Evolutionary conservation across 2,888 invertebrate species (phyloP), one percentile per base, ranked within the genome.

Genomic region (Troides aeacus): DNA sequence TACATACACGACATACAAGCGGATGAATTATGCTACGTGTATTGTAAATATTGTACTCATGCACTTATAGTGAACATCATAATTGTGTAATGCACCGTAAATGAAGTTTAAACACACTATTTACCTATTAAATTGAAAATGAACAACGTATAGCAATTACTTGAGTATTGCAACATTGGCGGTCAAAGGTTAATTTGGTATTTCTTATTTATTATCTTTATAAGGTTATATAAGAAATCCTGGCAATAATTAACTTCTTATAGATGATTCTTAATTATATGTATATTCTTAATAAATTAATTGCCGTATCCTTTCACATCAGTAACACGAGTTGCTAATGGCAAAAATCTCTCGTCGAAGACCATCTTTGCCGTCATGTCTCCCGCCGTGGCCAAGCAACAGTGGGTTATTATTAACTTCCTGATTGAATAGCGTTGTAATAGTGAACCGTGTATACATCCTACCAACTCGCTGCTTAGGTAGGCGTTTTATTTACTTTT

Each of bases 41-140:
- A 21, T 46, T 46, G 50, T 21, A 18, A 57, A 39, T 61, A 53
- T 23, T 53, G 58, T 36, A 50, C 30, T 60, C 50, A 60, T 60
- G 42, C 21, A 66, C 59, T 66, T 66, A 66, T 46, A n/a, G 39
- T n/a, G 39, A 30, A 21, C 62, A 63, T 57, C 50, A 50, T 36
- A 1, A 12, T 39, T 12, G 46, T 18, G 24, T 50, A 36, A 59
- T 63, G 50, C 59, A 68, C n/a, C 18, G 59, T 23, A 60, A 63
- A 63, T 63, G 36, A 36, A 53, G 53, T 24, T 21, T 50, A 58
- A 62, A 60, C 53, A 67, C 50, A 39, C 36, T 50, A 64, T 53
- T 64, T 68, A 39, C 39, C 23, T 60, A 39, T 59, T 24, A 63
- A 59, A 68, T 64, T 68, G 63, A 50, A 59, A n/a, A 50, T 53